Percentiles rank a stretch among this genome's conserved stretches.
Evolutionary conservation across 2,113 vertebrate species (phyloP).

Genomic region (Ictalurus furcatus): DNA sequence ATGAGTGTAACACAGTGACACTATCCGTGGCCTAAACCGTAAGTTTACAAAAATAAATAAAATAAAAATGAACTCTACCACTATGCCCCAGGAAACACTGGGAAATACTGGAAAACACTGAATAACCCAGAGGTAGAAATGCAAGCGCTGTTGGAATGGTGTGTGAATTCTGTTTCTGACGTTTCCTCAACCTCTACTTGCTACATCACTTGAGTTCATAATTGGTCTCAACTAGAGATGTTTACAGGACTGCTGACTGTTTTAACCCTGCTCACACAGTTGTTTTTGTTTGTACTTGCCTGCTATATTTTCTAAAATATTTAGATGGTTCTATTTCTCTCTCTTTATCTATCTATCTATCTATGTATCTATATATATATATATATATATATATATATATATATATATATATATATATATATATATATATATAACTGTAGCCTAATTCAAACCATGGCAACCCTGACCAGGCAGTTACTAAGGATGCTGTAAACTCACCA

Average conservation of each 20-base stretch:
- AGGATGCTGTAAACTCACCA: not conserved
- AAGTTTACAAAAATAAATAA: too few species aligned
- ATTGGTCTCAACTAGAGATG: not conserved
- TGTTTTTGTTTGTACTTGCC: not conserved
- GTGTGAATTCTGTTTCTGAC: not conserved
- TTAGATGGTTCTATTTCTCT: not conserved
- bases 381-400: too few species aligned
- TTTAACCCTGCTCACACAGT: not conserved
- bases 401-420: too few species aligned
- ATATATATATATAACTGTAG: not conserved
- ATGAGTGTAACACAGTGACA: not conserved
- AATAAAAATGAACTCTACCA: not conserved
- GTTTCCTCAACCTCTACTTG: not conserved
- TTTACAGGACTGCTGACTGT: not conserved
- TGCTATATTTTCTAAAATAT: not conserved
- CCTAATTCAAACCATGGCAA: not conserved
- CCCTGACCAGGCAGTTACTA: not conserved
- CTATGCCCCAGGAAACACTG: not conserved
- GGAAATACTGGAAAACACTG: not conserved
- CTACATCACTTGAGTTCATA: not conserved
- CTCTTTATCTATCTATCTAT: too few species aligned
- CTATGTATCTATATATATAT: too few species aligned
- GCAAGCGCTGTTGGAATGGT: not conserved
- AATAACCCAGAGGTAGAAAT: not conserved
- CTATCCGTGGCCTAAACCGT: not conserved